A percentile compares a stretch with the other conserved stretches of the same genome.
These are phyloP conservation scores for Coelogynopora nodosa DNA, from an alignment of 2,888 invertebrate species.

Conservation along the genomic window DNA sequence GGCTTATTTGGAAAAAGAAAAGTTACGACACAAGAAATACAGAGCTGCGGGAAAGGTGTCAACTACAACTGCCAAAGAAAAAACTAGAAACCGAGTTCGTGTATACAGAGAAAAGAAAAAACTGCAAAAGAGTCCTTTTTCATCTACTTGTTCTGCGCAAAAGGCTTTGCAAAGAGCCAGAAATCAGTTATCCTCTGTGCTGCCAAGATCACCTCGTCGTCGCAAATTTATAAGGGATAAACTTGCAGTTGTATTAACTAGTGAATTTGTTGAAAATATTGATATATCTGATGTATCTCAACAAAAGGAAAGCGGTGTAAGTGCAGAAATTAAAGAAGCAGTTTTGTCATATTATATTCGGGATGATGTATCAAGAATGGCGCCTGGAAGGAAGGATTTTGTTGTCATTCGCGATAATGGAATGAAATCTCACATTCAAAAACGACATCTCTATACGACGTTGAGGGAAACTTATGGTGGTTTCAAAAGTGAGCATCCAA, in stretches of 20 bases:
- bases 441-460: neutral
- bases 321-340: neutral
- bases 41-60: neutral
- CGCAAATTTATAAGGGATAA: neutral
- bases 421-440: conserved; percentile 5
- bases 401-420: conserved; percentile 19
- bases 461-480: conserved; percentile 13
- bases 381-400: conserved; percentile 1
- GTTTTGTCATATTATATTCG: neutral
- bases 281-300: neutral
- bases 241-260: neutral
- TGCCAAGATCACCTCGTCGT: neutral
- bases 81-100: neutral
- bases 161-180: neutral
- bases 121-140: neutral
- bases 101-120: neutral
- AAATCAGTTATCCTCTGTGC: neutral
- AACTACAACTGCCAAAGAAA: neutral
- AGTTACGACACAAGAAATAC: neutral
- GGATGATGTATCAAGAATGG: neutral
- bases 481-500: neutral
- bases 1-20: neutral
- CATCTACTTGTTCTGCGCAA: neutral
- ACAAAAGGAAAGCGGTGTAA: neutral
- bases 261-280: neutral